Percentiles rank a stretch among this genome's conserved stretches.
Conservation (phyloP, 2,888 invertebrate genomes). For the Didymodactylos carnosus region DNA sequence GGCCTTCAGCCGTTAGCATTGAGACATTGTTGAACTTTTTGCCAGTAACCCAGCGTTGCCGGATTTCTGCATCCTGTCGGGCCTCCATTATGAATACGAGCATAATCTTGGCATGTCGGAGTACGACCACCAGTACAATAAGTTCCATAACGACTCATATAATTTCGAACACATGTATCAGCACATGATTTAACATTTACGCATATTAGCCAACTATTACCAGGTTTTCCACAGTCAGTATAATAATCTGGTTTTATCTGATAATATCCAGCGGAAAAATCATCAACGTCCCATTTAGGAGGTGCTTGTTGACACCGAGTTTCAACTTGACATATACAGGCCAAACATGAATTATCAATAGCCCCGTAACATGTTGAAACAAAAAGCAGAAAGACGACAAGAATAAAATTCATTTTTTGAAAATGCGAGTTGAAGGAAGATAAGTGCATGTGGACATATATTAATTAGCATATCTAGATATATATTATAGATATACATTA, state of each 20-base stretch:
- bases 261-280: constrained; percentile 23
- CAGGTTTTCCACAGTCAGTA: constrained; percentile 24
- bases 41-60: constrained; percentile 20
- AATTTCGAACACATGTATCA: constrained; percentile 19
- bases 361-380: not conserved
- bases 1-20: no score
- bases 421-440: no score
- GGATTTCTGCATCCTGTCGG: constrained; percentile 20
- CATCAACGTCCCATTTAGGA: constrained; percentile 18
- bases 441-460: no score
- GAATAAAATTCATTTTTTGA: not conserved
- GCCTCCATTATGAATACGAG: constrained; percentile 24
- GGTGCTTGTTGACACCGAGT: not conserved
- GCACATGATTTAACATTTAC: constrained; percentile 19
- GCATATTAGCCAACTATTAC: constrained; percentile 21
- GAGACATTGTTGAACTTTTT: no score
- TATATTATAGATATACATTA: no score
- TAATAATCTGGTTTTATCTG: constrained; percentile 29
- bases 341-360: not conserved
- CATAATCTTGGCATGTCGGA: constrained; percentile 21
- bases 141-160: constrained; percentile 21
- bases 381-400: not conserved
- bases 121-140: constrained; percentile 18
- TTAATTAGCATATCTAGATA: no score
- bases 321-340: constrained; percentile 11